phyloP scores from a whole-genome alignment of 2,797 vertebrate genomes.

The Aplochiton taeniatus region DNA sequence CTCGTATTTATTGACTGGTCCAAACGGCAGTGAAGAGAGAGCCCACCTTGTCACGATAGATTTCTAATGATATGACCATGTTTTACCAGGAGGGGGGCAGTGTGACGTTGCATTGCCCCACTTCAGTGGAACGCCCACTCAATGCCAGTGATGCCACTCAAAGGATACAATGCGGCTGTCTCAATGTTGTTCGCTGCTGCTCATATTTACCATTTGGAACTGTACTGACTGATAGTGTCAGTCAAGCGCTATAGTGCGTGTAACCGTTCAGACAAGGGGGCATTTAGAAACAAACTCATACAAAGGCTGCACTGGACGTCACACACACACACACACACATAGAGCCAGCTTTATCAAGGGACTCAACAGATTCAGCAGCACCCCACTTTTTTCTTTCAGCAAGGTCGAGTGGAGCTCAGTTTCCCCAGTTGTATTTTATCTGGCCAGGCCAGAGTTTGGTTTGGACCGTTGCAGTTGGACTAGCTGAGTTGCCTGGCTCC shows the following conservation, averaged over 20 bases:
- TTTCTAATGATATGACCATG: constrained; percentile 9
- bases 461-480: neutral
- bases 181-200: constrained; percentile 60
- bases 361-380: no score
- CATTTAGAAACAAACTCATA: no score
- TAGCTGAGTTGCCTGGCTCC: neutral
- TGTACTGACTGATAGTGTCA: constrained; percentile 2
- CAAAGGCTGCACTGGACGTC: no score
- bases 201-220: constrained; percentile 63
- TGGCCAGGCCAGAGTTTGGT: neutral
- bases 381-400: no score
- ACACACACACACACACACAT: no score
- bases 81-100: constrained; percentile 59
- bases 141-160: constrained; percentile 31
- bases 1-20: no score
- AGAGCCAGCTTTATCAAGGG: no score
- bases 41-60: no score
- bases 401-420: no score
- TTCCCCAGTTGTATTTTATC: no score
- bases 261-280: no score
- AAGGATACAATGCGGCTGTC: constrained; percentile 63
- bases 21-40: neutral
- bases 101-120: constrained; percentile 38
- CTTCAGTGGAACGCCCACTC: constrained; percentile 7
- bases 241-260: no score